Evolutionary conservation across 1,140 invertebrate species (phyloP), one percentile per base, ranked within the genome.

Genomic region (Lethrus apterus): DNA sequence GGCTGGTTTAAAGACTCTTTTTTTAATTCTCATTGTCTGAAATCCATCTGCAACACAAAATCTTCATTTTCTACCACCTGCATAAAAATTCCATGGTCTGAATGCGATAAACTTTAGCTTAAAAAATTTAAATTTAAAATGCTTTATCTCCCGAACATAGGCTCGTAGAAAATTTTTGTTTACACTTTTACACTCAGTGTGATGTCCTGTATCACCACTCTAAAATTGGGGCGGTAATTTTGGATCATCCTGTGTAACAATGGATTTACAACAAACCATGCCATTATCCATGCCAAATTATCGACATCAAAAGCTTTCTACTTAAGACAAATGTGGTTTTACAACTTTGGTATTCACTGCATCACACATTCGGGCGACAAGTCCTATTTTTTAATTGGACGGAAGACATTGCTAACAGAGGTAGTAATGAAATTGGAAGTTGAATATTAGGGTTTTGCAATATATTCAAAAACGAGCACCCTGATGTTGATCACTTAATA

Each of bases 251-350:
- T 57, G 52, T 44, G 46, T 58, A 30, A 59, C 56, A 13, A 41
- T 59, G 32, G 50, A 59, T 48, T 30, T 59, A 17, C 55, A 59
- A 35, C 52, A 59, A 44, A 56, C 50, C 4, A 52, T 53, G 44
- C 50, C 50, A 17, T 29, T 55, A n/a, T 46, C 52, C n/a, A n/a
- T n/a, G n/a, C n/a, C 2, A 55, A 53, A 34, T 15, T 60, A 24
- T 19, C 46, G 19, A 60, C 56, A 9, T 55, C 50, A 29, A 57
- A 59, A 35, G 52, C 56, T 18, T 59, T 54, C 34, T 58, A 58
- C 40, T 36, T 50, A 32, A 7, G 52, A 13, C 56, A 60, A 40
- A 46, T 57, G 23, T 58, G 45, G 46, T 43, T 58, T 17, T 52
- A 55, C 41, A 52, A 52, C 14, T 33, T 55, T 38, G 38, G 46